These are phyloP conservation scores for Synanthedon formicaeformis DNA, from an alignment of 2,888 invertebrate genomes.

Conservation along the genomic window DNA sequence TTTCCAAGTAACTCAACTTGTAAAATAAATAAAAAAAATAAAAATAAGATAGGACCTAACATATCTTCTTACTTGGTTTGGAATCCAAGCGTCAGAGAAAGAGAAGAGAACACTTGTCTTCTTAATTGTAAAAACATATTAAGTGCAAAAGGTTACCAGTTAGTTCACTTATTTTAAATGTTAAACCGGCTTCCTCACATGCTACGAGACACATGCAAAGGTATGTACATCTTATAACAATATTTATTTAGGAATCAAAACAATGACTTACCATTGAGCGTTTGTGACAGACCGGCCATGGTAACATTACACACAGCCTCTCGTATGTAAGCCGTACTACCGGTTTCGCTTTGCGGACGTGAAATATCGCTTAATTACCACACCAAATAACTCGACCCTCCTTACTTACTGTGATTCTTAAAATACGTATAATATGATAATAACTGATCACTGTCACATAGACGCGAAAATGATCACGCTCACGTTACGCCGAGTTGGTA, in stretches of 20 bases:
- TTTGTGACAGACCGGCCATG: conserved; percentile 13
- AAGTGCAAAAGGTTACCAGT: neutral
- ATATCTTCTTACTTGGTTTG: too few species aligned
- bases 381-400: neutral
- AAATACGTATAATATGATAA: conserved; percentile 6
- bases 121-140: too few species aligned
- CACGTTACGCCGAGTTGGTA: neutral
- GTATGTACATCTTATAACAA: neutral
- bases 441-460: conserved; percentile 24
- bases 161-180: neutral
- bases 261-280: conserved; percentile 27
- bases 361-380: conserved; percentile 20
- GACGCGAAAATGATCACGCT: conserved; percentile 10
- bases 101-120: too few species aligned
- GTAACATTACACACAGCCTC: conserved; percentile 6
- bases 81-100: too few species aligned
- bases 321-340: conserved; percentile 3
- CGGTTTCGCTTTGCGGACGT: conserved; percentile 5
- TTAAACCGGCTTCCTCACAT: neutral
- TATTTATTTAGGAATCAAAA: neutral
- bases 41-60: neutral
- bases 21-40: neutral
- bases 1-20: neutral
- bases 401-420: neutral
- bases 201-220: neutral